Evolutionary conservation across 2,888 invertebrate genomes (phyloP), one percentile per base, ranked within the genome.

Genomic region (Melanostoma scalare): DNA sequence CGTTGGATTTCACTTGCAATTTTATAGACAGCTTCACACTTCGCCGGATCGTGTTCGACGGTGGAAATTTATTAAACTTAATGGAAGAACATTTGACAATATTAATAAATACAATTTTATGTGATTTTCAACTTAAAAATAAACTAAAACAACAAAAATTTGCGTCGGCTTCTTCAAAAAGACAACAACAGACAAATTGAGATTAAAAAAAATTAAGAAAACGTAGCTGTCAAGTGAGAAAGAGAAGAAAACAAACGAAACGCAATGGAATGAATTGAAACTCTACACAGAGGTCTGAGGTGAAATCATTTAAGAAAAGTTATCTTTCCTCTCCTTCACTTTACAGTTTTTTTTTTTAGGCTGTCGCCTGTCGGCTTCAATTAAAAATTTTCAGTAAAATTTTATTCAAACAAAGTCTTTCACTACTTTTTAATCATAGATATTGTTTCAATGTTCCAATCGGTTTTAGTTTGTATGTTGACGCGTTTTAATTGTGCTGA

Each of bases 121-220:
- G 9, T 6, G 6, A 31, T n/a, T 50, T 50, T 3, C 50, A 35
- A 48, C 55, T 36, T 52, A 46, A 10, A 63, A 60, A 40, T n/a
- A 53, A 75, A 50, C 1, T 58, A 50, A 48, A 63, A 56, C 65
- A 63, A 55, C n/a, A 33, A 55, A 65, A 72, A 9, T 30, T 61
- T 53, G 5, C 36, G 33, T 44, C 38, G 44, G 44, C 42, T 30
- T 50, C 63, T 63, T 63, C 10, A 30, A 63, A 63, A 9, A 48
- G 63, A 63, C 20, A 30, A 48, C 48, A 63, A 63, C 63, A 50
- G 50, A 38, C 63, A 50, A 50, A 50, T 38, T 1, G 31, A 38
- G 38, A 50, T 38, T 50, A 38, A n/a, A 50, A 36, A 48, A 10
- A 48, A 63, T 48, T 50, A 50, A 63, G 48, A 35, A 50, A 5